Evolutionary conservation across 2,888 invertebrate species (phyloP).

Genomic region (Ethmia dodecea): DNA sequence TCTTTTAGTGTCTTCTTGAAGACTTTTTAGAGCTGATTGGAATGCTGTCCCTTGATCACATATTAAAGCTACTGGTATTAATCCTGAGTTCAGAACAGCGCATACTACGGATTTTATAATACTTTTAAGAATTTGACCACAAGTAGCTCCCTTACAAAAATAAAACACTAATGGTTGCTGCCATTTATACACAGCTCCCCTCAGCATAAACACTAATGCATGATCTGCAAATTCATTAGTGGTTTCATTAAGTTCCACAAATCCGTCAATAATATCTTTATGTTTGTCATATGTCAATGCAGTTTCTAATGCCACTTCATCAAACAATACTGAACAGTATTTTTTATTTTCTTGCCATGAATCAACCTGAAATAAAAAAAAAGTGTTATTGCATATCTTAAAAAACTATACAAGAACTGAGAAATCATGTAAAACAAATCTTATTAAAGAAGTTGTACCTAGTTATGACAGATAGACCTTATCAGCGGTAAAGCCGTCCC

Average conservation of each 20-base stretch:
- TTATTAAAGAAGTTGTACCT: no score
- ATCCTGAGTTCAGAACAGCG: constrained; percentile 4
- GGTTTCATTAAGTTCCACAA: constrained; percentile 9
- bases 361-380: background rate
- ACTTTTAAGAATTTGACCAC: constrained; percentile 3
- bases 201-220: constrained; percentile 14
- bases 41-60: constrained; percentile 3
- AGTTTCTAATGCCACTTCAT: constrained; percentile 2
- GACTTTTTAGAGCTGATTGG: constrained; percentile 5
- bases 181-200: constrained; percentile 12
- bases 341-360: constrained; percentile 1
- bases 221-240: constrained; percentile 11
- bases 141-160: constrained; percentile 12
- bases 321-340: background rate
- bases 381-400: no score
- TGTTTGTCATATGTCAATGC: background rate
- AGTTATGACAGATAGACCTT: no score
- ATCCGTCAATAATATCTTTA: constrained; percentile 1
- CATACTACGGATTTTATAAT: constrained; percentile 8
- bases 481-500: no score
- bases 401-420: no score
- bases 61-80: constrained; percentile 5
- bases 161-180: constrained; percentile 17
- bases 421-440: no score
- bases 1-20: constrained; percentile 1